phyloP scores from a whole-genome alignment of 2,888 invertebrate genomes.

The Eilema caniola region DNA sequence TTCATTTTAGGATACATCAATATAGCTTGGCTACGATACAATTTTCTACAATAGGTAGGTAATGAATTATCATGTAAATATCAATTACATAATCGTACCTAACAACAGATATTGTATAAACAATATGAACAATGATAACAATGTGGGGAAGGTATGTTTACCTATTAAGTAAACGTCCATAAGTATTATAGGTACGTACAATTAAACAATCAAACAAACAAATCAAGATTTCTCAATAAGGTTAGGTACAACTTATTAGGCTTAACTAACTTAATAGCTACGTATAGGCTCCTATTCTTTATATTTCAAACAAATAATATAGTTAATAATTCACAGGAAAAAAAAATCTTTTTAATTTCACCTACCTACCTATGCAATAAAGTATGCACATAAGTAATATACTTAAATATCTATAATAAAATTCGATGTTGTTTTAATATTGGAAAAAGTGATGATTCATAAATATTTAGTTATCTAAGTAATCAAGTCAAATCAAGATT shows the following conservation, averaged over 20 bases:
- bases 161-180: neutral
- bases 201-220: neutral
- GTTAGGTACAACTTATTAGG: neutral
- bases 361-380: no score
- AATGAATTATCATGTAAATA: neutral
- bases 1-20: neutral
- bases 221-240: neutral
- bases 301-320: no score
- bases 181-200: neutral
- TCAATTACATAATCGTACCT: neutral
- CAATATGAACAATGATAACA: neutral
- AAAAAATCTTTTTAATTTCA: no score
- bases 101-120: neutral
- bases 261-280: neutral
- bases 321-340: no score
- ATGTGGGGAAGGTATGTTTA: neutral
- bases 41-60: neutral
- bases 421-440: no score
- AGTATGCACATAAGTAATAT: no score
- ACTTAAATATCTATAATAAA: no score
- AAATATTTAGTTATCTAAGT: neutral
- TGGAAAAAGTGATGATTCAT: no score
- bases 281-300: no score
- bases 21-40: neutral
- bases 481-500: no score